These are phyloP conservation scores for Phrynocephalus forsythii DNA, from an alignment of 2,797 vertebrate genomes.

Conservation along the genomic window DNA sequence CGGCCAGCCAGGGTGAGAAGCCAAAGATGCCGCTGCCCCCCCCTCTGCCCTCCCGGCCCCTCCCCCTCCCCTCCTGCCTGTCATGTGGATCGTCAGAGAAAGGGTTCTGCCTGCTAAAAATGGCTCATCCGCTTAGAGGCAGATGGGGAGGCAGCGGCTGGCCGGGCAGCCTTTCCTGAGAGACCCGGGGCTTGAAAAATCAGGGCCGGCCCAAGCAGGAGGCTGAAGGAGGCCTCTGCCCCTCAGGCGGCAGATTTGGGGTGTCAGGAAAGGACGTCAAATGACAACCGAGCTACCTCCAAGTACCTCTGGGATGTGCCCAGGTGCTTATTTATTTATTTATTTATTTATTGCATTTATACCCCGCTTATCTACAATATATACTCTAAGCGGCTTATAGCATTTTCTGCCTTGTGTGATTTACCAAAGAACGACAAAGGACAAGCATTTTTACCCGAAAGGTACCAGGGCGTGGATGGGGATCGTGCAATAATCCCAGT, in stretches of 20 bases:
- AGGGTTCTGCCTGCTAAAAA: neutral
- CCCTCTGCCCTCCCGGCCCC: too few relatives aligned
- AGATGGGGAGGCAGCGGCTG: neutral
- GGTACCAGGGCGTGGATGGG: too few relatives aligned
- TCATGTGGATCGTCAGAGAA: neutral
- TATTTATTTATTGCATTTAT: too few relatives aligned
- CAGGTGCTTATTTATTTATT: too few relatives aligned
- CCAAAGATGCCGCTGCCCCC: neutral
- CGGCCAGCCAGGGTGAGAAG: too few relatives aligned
- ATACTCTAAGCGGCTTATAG: too few relatives aligned
- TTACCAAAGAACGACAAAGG: too few relatives aligned
- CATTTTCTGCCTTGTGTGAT: neutral
- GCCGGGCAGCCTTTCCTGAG: neutral
- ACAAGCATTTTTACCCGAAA: too few relatives aligned
- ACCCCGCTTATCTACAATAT: too few relatives aligned
- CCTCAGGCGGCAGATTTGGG: neutral
- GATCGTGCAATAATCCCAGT: too few relatives aligned
- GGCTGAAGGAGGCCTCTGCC: neutral
- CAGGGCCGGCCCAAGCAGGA: neutral
- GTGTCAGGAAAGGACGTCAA: too few relatives aligned
- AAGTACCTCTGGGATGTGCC: neutral
- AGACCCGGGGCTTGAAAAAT: neutral
- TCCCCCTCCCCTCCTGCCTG: neutral
- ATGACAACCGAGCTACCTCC: too few relatives aligned
- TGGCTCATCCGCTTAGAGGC: constrained; percentile 4